These are phyloP conservation scores for Dryococelus australis DNA, from an alignment of 2,888 invertebrate genomes.

Conservation along the genomic window DNA sequence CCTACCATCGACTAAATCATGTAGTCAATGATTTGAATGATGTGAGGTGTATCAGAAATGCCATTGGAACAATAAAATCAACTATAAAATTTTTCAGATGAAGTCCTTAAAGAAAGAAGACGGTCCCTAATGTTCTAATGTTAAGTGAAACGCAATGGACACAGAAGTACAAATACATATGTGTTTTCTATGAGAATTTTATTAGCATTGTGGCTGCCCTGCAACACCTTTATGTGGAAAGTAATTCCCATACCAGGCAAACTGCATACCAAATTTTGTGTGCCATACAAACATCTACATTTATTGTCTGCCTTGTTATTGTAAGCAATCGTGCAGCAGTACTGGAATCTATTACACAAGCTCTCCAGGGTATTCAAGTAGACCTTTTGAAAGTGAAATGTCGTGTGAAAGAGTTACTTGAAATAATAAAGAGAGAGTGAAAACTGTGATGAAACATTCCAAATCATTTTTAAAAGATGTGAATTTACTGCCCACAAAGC, in stretches of 20 bases:
- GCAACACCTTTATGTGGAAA: neutral
- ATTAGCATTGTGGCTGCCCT: neutral
- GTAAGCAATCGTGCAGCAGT: neutral
- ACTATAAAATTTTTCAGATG: slow-evolving; percentile 48
- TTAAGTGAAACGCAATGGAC: too few relatives aligned
- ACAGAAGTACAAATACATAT: too few relatives aligned
- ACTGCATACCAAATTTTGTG: neutral
- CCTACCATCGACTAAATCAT: slow-evolving; percentile 48
- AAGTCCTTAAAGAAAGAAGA: too few relatives aligned
- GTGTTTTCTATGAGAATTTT: too few relatives aligned
- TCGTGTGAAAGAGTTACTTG: neutral
- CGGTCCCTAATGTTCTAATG: neutral
- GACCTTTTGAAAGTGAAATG: neutral
- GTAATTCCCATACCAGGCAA: neutral
- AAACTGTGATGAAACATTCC: neutral
- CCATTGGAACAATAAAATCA: slow-evolving; percentile 48
- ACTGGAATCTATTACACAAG: neutral
- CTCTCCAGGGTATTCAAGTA: neutral
- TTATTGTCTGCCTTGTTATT: neutral
- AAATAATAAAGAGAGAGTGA: neutral
- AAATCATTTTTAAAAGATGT: neutral
- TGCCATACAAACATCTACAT: neutral
- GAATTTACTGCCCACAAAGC: neutral
- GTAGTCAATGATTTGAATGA: slow-evolving; percentile 48
- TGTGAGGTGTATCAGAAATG: slow-evolving; percentile 48